Evolutionary conservation across 2,113 vertebrate genomes (phyloP).

Genomic region (Lynx canadensis): DNA sequence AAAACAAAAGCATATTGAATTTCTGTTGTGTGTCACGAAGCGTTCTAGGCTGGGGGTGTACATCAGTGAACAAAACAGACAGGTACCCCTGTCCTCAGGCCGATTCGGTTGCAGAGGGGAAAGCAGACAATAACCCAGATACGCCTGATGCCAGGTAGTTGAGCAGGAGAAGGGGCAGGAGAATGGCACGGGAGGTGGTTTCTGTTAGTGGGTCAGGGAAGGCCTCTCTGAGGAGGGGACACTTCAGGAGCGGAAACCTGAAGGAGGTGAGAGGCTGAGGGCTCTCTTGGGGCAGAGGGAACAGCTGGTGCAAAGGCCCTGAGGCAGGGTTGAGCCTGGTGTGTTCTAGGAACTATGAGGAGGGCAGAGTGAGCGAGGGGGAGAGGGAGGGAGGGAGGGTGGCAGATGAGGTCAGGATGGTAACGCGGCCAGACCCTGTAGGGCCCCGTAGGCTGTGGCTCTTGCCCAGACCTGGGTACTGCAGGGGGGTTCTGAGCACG

Average conservation of each 20-base stretch:
- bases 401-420: background rate
- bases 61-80: background rate
- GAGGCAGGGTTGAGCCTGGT: background rate
- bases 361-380: background rate
- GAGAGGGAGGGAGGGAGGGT: too few relatives aligned
- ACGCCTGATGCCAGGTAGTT: background rate
- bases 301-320: background rate
- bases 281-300: background rate
- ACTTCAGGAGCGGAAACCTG: background rate
- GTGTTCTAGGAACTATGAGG: background rate
- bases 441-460: background rate
- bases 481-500: background rate
- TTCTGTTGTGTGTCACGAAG: background rate
- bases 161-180: background rate
- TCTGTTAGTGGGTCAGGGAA: background rate
- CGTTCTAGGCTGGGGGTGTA: background rate
- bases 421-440: accelerated
- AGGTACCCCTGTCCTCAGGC: background rate
- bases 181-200: background rate
- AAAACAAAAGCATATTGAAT: background rate
- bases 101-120: background rate
- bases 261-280: background rate
- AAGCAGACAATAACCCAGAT: background rate
- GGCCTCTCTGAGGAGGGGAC: background rate
- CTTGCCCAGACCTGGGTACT: background rate